These are phyloP conservation scores for Drosophila tropicalis DNA, from an alignment of 1,140 invertebrate species.

Conservation along the genomic window DNA sequence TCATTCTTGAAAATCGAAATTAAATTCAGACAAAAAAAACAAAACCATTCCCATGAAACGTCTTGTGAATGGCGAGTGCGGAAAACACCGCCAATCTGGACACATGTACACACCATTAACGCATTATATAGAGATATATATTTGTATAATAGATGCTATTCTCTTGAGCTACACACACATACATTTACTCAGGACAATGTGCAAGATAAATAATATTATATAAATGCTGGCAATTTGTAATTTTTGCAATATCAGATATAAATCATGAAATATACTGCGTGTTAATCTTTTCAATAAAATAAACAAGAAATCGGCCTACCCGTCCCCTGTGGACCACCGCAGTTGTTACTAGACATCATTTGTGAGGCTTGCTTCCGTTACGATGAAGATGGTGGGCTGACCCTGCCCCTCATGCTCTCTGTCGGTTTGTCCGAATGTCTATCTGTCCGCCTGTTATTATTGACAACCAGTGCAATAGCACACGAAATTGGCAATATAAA, in stretches of 20 bases:
- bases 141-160: constrained; percentile 5
- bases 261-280: constrained; percentile 62
- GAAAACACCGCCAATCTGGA: constrained; percentile 50
- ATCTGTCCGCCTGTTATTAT: constrained; percentile 15
- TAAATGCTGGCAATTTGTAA: constrained; percentile 72
- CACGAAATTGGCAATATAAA: constrained; percentile 45
- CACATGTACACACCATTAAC: constrained; percentile 24
- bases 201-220: constrained; percentile 53
- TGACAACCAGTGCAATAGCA: constrained; percentile 37
- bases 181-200: constrained; percentile 29
- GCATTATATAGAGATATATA: not conserved
- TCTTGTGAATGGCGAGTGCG: constrained; percentile 22
- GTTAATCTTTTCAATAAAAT: constrained; percentile 70
- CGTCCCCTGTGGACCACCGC: not conserved
- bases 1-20: too few relatives aligned
- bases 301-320: constrained; percentile 42
- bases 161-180: constrained; percentile 9
- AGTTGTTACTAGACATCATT: constrained; percentile 13
- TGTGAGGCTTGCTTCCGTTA: constrained; percentile 58
- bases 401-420: constrained; percentile 7
- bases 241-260: constrained; percentile 68
- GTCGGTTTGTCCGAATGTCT: constrained; percentile 5
- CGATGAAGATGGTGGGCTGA: constrained; percentile 23
- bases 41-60: constrained; percentile 45
- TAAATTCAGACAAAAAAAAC: not conserved